A percentile compares a stretch with the other conserved stretches of the same genome.
Conservation (phyloP, 2,113 vertebrate species). For the Equus quagga region DNA sequence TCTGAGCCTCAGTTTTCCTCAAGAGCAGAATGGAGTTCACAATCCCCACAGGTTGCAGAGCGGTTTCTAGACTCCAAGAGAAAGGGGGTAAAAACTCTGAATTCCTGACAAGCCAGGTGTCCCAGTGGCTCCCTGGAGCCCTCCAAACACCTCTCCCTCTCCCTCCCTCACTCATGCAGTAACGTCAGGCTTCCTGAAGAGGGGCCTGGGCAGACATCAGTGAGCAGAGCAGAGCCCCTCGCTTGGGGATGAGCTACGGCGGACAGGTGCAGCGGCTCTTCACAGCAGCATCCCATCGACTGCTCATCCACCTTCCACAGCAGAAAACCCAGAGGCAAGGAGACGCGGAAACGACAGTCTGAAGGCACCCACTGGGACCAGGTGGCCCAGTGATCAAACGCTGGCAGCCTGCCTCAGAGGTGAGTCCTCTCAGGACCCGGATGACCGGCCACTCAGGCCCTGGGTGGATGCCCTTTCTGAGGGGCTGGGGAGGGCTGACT, state of each 20-base stretch:
- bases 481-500: too few species aligned
- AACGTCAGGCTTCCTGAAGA: background rate
- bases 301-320: background rate
- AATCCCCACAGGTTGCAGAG: background rate
- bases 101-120: background rate
- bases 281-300: fast-evolving
- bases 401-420: background rate
- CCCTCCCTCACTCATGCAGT: background rate
- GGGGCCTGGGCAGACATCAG: background rate
- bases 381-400: fast-evolving
- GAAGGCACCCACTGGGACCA: background rate
- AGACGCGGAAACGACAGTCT: background rate
- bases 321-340: background rate
- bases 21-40: background rate
- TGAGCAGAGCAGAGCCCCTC: background rate
- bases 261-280: background rate
- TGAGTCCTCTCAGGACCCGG: background rate
- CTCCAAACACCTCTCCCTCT: background rate
- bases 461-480: background rate
- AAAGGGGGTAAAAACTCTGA: background rate
- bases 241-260: background rate
- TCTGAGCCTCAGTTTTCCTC: background rate
- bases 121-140: background rate
- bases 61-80: background rate
- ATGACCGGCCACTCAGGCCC: background rate